Evolutionary conservation across 2,797 vertebrate species (phyloP), one percentile per base, ranked within the genome.

Genomic region (Pristis pectinata): DNA sequence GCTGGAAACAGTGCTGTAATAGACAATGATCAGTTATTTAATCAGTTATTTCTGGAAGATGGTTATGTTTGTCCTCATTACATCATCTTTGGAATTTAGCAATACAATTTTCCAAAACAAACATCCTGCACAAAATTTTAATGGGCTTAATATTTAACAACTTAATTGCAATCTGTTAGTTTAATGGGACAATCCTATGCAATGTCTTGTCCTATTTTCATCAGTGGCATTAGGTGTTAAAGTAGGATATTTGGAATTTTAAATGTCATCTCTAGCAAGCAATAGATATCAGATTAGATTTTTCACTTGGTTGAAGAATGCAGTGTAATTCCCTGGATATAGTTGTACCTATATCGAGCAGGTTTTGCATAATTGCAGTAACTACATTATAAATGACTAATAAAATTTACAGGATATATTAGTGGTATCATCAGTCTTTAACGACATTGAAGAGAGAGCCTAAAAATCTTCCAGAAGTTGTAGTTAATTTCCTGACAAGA

Each of bases 1-100:
- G 41, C 49, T 49, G 70, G 37, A 53, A 53, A 49, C 13, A 34
- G 30, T 30, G 1, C 67, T 94, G 27, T 94, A 76, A 94, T 76
- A 41, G 70, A 34, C 13, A 93, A 87, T 34, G 37, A 91, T 70
- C 72, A 41, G 37, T 64, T 72, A 64, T 64, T 93, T 92, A 64
- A 67, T 72, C 41, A 27, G 91, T 93, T 93, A 49, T 72, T 72
- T 93, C 91, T 94, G 92, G 92, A 93, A 72, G 67, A 93, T 93
- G 67, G 70, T 93, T 93, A 72, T 44, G 64, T 94, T 76, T 93
- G 70, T 49, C 92, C 37, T 74, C 74, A 13, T 1, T 72, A 19
- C 44, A 74, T 56, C 74, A 91, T 41, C 87, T 91, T 94, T 94
- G 72, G 27, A 94, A 94, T 94, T 94, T 74, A 72, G 64, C 91